Evolutionary conservation across 2,113 vertebrate species (phyloP).

Genomic region (Anolis sagrei): DNA sequence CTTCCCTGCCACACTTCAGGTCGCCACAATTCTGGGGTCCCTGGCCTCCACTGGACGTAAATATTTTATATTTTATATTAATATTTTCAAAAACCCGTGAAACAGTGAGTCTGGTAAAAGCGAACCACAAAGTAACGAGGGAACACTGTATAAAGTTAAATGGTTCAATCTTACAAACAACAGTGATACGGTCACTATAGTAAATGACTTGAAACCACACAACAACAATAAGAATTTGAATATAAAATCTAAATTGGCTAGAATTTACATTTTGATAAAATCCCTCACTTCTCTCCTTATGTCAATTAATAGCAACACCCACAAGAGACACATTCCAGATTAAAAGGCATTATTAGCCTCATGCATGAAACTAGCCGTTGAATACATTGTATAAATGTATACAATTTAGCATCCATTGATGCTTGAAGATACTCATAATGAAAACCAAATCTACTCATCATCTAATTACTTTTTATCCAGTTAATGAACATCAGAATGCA

Average conservation of each 20-base stretch:
- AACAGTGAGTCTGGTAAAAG: no score
- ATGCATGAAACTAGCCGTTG: not conserved
- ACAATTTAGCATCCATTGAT: not conserved
- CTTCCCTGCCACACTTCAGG: no score
- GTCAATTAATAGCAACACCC: not conserved
- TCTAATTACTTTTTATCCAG: constrained; percentile 7
- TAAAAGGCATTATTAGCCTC: not conserved
- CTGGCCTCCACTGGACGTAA: no score
- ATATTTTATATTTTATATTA: no score
- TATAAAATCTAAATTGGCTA: not conserved
- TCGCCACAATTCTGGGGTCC: no score
- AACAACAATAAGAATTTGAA: not conserved
- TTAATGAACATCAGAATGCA: not conserved
- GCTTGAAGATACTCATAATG: not conserved
- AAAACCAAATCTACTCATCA: not conserved
- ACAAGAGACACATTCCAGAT: not conserved
- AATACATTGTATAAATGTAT: not conserved
- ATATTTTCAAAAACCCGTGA: no score
- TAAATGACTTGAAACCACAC: no score
- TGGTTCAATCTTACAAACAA: no score
- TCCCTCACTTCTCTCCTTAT: not conserved
- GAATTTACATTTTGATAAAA: not conserved
- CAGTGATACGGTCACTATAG: no score
- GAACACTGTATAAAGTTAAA: no score
- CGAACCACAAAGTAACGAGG: no score